A percentile compares a stretch with the other conserved stretches of the same genome.
phyloP scores from a whole-genome alignment of 2,888 invertebrate species.

The Hydrotaea diabolus region DNA sequence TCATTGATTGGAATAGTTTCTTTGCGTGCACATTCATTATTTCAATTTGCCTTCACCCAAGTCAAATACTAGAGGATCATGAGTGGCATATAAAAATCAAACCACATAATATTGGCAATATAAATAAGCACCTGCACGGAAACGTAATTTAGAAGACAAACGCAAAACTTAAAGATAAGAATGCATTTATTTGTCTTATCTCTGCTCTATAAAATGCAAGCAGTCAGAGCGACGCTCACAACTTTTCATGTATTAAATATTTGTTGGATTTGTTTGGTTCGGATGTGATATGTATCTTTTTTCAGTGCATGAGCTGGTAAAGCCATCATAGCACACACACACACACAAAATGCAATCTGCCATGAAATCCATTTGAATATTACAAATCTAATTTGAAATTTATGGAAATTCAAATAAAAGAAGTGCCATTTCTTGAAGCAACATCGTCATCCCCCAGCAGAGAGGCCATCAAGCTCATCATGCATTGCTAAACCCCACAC shows the following conservation, averaged over 20 bases:
- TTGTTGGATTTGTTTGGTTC: not conserved
- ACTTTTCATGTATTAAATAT: not conserved
- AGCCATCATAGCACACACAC: conserved; percentile 35
- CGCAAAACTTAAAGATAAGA: conserved; percentile 36
- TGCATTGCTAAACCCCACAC: not conserved
- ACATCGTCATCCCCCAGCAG: conserved; percentile 16
- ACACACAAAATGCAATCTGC: conserved; percentile 62
- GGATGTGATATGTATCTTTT: conserved; percentile 12
- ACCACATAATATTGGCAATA: conserved; percentile 36
- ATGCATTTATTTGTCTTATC: conserved; percentile 29
- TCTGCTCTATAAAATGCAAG: not conserved
- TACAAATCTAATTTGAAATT: conserved; percentile 68
- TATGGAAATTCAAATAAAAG: conserved; percentile 66
- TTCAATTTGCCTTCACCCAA: not conserved
- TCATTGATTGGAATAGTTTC: too few relatives aligned
- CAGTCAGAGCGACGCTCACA: not conserved
- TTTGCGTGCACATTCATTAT: too few relatives aligned
- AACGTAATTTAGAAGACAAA: conserved; percentile 46
- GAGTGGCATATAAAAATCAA: not conserved
- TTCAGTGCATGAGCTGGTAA: not conserved
- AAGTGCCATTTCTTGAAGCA: conserved; percentile 28
- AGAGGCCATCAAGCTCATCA: conserved; percentile 9
- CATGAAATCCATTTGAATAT: conserved; percentile 65
- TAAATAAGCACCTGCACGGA: conserved; percentile 42
- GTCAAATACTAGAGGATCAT: not conserved